Base-by-base conservation (phyloP, 2,888 invertebrate species). In the Aphidoletes aphidimyza region DNA sequence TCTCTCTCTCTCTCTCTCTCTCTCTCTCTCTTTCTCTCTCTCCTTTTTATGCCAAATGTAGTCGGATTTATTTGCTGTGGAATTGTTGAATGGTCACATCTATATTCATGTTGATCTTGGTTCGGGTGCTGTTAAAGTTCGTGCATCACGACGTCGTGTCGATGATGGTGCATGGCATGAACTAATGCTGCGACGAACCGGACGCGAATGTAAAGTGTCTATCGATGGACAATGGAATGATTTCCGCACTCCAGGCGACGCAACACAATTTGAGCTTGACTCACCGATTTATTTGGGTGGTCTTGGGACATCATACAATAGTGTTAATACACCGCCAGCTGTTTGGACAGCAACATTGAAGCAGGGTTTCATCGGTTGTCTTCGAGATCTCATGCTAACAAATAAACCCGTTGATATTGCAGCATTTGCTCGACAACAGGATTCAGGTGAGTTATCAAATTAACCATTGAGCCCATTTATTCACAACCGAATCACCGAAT, bases 101-200 rank as follows among this genome's bases (percentile, higher is more conserved):
- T 98, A 96, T 90, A 93, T 98, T 34, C 95, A 98, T 87, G 91
- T 98, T 88, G 97, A 98, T 89, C 92, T 98, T 83, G 98, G 98
- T 0, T 96, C 97, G 2, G 98, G 98, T 0, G 94, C 96, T 0
- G 93, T 96, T 3, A 94, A 96, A 88, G 94, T 97, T 84, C 93
- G 96, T 87, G 96, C 96, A 0, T 96, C 96, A 0, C 91, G 95
- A 83, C 91, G 94, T 84, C 92, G 95, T 42, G 95, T 98, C 5
- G 97, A 97, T 88, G 98, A 98, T 88, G 96, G 97, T 0, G 93
- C 94, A 83, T 97, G 98, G 96, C 99, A 99, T 89, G 96, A 96
- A 88, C 94, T 98, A 54, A 93, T 95, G 17, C 91, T 99, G 86
- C 92, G 96, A 85, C 92, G 97, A 84, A 94, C 94, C 86, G 96